Evolutionary conservation across 1,140 invertebrate species (phyloP).

Genomic region (Ceratosolen solmsi): DNA sequence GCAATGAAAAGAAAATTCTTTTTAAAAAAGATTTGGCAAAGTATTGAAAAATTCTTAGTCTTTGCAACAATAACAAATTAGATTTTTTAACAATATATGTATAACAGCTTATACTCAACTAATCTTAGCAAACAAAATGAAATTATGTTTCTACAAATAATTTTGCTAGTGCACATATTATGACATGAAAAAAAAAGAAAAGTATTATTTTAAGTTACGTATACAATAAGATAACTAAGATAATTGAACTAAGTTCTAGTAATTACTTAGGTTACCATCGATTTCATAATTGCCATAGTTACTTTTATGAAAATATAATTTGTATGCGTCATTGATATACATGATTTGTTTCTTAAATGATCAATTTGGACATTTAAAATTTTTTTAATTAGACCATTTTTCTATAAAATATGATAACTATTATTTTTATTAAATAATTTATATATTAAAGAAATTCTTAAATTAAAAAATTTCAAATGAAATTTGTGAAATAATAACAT

Average conservation of each 20-base stretch:
- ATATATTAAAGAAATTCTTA: constrained; percentile 7
- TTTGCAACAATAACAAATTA: constrained; percentile 13
- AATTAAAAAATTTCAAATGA: constrained; percentile 14
- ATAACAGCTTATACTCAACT: no score
- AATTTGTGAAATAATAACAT: background rate
- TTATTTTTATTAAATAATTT: background rate
- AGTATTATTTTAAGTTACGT: background rate
- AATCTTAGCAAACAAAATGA: background rate
- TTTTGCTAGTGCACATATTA: background rate
- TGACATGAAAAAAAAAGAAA: background rate
- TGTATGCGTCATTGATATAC: background rate
- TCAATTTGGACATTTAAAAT: no score
- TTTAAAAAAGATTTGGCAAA: background rate
- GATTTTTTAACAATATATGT: background rate
- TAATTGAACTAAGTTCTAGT: background rate
- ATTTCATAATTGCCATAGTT: background rate
- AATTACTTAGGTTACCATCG: no score
- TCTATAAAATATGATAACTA: background rate
- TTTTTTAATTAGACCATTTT: background rate
- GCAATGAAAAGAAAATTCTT: background rate
- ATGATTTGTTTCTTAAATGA: background rate
- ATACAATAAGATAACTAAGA: background rate
- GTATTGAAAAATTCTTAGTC: background rate
- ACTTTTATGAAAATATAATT: background rate
- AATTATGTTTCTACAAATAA: background rate